Evolutionary conservation across 2,888 invertebrate species (phyloP), one percentile per base, ranked within the genome.

Genomic region (Cyrtodaria siliqua): DNA sequence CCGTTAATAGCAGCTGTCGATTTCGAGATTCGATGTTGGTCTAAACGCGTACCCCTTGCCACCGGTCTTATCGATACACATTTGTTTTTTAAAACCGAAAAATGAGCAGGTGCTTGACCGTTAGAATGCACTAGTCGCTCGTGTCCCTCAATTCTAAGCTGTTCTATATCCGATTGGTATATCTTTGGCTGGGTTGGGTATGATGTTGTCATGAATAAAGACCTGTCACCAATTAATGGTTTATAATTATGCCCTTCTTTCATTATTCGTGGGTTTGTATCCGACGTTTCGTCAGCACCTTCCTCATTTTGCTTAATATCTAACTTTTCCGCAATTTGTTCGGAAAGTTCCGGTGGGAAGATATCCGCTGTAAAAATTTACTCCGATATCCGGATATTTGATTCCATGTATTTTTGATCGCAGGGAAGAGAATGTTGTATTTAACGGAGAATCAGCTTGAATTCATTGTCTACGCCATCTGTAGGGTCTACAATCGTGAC

Each of bases 331-430:
- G 69, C 72, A 44, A 76, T 69, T 62, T 67, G 50, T 8, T 69
- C 69, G 1, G 75, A 72, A 20, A 68, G 49, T 61, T 73, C 79
- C 26, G 79, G 64, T 23, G 75, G 75, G n/a, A 33, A 76, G 49
- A 59, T 80, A 80, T 9, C 75, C 75, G 27, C 72, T 79, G 57
- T 79, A 79, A 42, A 64, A 75, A 18, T 79, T 75, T 2, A 75
- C 56, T 9, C 42, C 56, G 12, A 18, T 26, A 9, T 69, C 69
- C 24, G 78, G 69, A 20, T 62, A 38, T 47, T 61, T 60, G 9
- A 64, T 33, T 33, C n/a, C 47, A 47, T 16, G n/a, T 4, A 47
- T 4, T 52, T 20, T 52, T 24, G 24, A 14, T 52, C 24, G 23
- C 52, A 4, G 20, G 3, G 23, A 24, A 4, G 14, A 3, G 14